Conservation (phyloP, 1,140 invertebrate species). For the Aphis gossypii region DNA sequence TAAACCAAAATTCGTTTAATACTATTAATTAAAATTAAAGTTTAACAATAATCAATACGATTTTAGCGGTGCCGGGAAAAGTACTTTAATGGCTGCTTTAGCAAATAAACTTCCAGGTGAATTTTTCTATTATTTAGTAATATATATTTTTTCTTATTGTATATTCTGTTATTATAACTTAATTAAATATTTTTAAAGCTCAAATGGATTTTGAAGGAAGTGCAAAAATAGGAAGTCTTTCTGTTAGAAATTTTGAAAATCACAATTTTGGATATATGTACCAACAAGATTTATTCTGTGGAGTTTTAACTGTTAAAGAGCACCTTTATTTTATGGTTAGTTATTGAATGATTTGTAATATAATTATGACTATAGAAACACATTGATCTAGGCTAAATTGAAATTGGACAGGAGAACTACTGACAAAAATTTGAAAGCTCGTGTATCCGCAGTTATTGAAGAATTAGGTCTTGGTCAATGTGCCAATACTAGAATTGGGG, state of each 20-base stretch:
- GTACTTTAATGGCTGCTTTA: conserved; percentile 89
- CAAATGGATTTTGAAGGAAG: conserved; percentile 28
- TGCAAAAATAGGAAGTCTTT: conserved; percentile 61
- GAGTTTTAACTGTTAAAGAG: conserved; percentile 85
- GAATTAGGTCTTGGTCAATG: conserved; percentile 78
- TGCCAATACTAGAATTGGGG: conserved; percentile 78
- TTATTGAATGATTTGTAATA: background rate
- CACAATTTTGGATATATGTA: conserved; percentile 90
- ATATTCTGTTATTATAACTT: background rate
- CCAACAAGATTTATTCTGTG: conserved; percentile 91
- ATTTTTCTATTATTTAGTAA: conserved; percentile 60
- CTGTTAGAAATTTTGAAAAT: conserved; percentile 77
- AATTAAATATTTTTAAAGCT: conserved; percentile 74
- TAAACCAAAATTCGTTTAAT: background rate
- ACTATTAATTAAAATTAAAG: background rate
- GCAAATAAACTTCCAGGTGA: conserved; percentile 77
- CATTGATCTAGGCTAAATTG: conserved; percentile 73
- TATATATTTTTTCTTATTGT: background rate
- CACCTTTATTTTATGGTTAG: conserved; percentile 88
- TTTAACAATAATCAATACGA: conserved; percentile 56
- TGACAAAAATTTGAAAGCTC: conserved; percentile 68
- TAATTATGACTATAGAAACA: background rate
- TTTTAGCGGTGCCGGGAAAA: conserved; percentile 91
- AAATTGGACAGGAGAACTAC: conserved; percentile 76
- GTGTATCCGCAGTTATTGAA: conserved; percentile 75